Conservation (phyloP, 2,888 invertebrate genomes). For the Andrena bicolor region DNA sequence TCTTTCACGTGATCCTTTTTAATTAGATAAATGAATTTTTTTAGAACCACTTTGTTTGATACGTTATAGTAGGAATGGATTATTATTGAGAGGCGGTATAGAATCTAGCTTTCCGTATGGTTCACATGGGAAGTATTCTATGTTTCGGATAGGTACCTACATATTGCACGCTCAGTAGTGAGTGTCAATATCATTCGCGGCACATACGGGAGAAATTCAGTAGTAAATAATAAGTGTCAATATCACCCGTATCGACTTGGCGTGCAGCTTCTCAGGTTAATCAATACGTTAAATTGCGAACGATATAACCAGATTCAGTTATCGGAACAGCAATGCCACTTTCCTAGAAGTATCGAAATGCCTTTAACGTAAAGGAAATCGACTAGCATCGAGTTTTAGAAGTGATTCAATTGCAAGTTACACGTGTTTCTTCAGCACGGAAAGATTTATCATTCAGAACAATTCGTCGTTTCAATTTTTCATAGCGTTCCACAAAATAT, state of each 20-base stretch:
- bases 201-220: conserved; percentile 37
- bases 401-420: neutral
- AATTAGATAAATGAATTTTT: too few relatives aligned
- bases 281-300: conserved; percentile 20
- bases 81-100: neutral
- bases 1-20: too few relatives aligned
- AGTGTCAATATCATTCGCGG: conserved; percentile 47
- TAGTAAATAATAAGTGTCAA: conserved; percentile 55
- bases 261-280: conserved; percentile 9
- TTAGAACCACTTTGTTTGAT: too few relatives aligned
- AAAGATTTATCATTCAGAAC: too few relatives aligned
- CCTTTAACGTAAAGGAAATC: neutral
- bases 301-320: conserved; percentile 28
- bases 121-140: neutral
- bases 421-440: too few relatives aligned
- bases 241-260: conserved; percentile 31
- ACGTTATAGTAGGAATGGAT: neutral
- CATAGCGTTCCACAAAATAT: too few relatives aligned
- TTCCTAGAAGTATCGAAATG: neutral
- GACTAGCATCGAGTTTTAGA: neutral
- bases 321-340: neutral
- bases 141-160: neutral
- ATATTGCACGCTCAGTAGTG: conserved; percentile 24
- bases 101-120: neutral
- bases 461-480: too few relatives aligned